Conservation (phyloP, 1,140 invertebrate genomes). For the Saccostrea glomerata region DNA sequence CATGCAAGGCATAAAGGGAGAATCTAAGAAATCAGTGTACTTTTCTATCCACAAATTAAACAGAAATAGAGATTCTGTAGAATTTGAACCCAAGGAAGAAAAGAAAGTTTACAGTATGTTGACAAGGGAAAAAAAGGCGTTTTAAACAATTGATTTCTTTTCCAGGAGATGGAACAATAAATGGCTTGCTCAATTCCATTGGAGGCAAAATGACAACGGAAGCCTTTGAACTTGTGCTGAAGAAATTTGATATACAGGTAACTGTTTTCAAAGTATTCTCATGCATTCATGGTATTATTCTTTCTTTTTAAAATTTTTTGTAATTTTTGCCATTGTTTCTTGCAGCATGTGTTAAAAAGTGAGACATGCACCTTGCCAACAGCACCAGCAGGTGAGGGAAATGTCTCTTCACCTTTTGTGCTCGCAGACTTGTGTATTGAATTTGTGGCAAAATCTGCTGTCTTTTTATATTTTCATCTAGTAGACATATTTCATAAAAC, state of each 20-base stretch:
- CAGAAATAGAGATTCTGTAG: neutral
- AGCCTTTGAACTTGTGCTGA: constrained; percentile 56
- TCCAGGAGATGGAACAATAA: constrained; percentile 55
- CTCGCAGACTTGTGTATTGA: no score
- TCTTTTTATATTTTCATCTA: no score
- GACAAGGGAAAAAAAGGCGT: no score
- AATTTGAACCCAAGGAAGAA: no score
- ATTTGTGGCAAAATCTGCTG: no score
- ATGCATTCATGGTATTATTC: no score
- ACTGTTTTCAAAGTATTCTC: neutral
- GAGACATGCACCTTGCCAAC: neutral
- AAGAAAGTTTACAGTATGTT: no score
- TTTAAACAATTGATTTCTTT: neutral
- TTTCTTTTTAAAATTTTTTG: no score
- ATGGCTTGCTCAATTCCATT: constrained; percentile 43
- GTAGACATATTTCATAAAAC: no score
- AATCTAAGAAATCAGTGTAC: no score
- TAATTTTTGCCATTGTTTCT: neutral
- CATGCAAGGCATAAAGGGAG: no score
- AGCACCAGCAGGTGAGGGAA: neutral
- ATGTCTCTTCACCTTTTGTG: no score
- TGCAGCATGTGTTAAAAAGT: constrained; percentile 20
- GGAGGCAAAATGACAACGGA: constrained; percentile 55
- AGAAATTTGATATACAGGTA: constrained; percentile 57
- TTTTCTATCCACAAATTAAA: neutral